Conservation (phyloP, 53 echinoderm and acorn worm species). For the Hippasteria phrygiana region DNA sequence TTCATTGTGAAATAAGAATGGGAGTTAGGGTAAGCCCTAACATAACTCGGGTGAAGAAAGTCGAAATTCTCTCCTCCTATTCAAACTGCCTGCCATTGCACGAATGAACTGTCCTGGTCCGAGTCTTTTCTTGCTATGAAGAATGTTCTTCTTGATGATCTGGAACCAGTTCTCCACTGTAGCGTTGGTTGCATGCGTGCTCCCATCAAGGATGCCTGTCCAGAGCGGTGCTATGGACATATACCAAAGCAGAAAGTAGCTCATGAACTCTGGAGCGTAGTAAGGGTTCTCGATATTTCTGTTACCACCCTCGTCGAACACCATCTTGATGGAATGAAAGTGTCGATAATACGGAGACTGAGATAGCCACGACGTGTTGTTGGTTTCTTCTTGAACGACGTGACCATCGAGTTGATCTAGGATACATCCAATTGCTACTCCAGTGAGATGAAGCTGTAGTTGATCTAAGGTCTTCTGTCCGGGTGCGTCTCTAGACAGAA, state of each 20-base stretch:
- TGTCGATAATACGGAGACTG: slow-evolving; percentile 1
- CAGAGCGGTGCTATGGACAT: neutral
- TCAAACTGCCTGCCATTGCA: neutral
- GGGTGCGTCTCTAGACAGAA: neutral
- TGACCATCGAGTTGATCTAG: neutral
- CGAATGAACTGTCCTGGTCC: neutral
- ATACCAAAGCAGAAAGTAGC: neutral
- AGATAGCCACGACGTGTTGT: neutral
- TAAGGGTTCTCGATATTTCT: neutral
- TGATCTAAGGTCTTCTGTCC: neutral
- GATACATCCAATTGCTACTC: neutral
- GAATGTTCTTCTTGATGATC: neutral
- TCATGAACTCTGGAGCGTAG: neutral
- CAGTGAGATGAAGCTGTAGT: neutral
- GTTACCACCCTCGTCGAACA: neutral
- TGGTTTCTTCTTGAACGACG: neutral
- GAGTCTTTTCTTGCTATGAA: neutral
- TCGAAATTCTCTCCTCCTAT: neutral
- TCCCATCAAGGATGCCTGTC: neutral
- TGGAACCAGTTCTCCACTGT: neutral
- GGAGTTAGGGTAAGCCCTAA: too few relatives aligned
- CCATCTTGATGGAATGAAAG: slow-evolving; percentile 1
- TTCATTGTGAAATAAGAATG: too few relatives aligned
- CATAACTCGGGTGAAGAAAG: too few relatives aligned
- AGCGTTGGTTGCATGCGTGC: neutral